Evolutionary conservation across 2,113 vertebrate genomes (phyloP).

Genomic region (Laterallus jamaicensis): DNA sequence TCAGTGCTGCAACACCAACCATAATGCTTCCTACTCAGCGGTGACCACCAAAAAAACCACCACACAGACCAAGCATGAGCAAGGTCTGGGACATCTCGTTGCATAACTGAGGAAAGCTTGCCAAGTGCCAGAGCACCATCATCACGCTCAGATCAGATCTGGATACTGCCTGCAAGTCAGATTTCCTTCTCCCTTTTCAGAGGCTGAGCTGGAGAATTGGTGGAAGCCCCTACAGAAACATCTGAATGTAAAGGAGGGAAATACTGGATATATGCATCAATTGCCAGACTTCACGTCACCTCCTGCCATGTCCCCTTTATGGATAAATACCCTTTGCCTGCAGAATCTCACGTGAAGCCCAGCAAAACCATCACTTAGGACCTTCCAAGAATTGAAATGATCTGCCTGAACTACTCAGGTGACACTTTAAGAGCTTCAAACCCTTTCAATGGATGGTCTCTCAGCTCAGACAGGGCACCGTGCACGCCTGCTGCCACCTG

Average conservation of each 20-base stretch:
- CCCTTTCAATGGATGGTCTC: accelerated
- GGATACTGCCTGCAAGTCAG: neutral
- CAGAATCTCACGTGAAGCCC: neutral
- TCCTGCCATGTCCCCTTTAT: neutral
- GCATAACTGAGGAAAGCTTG: neutral
- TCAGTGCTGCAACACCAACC: accelerated
- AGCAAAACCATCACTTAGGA: neutral
- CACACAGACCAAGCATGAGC: neutral
- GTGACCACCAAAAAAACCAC: neutral
- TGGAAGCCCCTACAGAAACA: neutral
- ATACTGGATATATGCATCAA: neutral
- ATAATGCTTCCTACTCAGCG: accelerated
- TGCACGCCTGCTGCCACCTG: accelerated
- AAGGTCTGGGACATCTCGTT: neutral
- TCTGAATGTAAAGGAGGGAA: neutral
- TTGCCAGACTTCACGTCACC: neutral
- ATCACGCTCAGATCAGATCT: neutral
- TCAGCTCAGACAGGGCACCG: neutral
- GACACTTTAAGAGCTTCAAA: neutral
- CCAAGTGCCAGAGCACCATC: neutral
- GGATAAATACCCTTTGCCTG: neutral
- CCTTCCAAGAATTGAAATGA: neutral
- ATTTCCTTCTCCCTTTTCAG: neutral
- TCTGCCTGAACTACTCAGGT: neutral
- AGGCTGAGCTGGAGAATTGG: neutral